A percentile compares a stretch with the other conserved stretches of the same genome.
These are phyloP conservation scores for Epizoanthus scotinus DNA, from an alignment of 92 coral and sea anemone genomes.

Conservation along the genomic window DNA sequence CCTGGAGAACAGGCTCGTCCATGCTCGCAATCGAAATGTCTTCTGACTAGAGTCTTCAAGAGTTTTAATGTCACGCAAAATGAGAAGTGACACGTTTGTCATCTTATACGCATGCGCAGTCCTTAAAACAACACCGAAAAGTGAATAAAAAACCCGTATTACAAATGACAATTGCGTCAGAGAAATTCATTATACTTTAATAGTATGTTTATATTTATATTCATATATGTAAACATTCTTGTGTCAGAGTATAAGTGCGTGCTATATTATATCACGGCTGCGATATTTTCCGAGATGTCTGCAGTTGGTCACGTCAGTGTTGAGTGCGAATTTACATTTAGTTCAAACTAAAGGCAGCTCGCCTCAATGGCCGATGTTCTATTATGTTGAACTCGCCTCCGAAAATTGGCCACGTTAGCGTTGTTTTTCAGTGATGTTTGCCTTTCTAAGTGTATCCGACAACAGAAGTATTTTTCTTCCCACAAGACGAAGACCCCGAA, in stretches of 20 bases:
- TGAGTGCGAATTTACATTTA: too few relatives aligned
- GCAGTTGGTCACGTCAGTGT: not conserved
- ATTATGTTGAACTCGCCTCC: too few relatives aligned
- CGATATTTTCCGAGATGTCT: too few relatives aligned
- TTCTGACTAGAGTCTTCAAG: too few relatives aligned
- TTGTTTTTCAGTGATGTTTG: not conserved
- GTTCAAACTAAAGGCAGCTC: too few relatives aligned
- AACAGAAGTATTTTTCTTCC: not conserved
- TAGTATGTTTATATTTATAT: not conserved
- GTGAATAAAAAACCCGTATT: too few relatives aligned
- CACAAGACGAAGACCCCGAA: too few relatives aligned
- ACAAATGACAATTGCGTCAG: too few relatives aligned
- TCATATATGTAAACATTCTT: not conserved
- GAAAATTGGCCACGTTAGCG: not conserved
- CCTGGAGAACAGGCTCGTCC: slow-evolving; percentile 10
- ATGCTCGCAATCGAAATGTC: not conserved
- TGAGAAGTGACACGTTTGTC: not conserved
- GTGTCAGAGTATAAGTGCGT: not conserved
- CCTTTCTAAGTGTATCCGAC: not conserved
- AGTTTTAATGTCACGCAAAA: not conserved
- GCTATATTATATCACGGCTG: not conserved
- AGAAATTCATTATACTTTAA: too few relatives aligned
- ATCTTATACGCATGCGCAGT: too few relatives aligned
- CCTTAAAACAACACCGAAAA: too few relatives aligned
- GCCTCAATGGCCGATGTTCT: too few relatives aligned